Percentiles rank a stretch among this genome's conserved stretches.
Evolutionary conservation across 2,888 invertebrate species (phyloP).

Genomic region (Melanostoma scalare): DNA sequence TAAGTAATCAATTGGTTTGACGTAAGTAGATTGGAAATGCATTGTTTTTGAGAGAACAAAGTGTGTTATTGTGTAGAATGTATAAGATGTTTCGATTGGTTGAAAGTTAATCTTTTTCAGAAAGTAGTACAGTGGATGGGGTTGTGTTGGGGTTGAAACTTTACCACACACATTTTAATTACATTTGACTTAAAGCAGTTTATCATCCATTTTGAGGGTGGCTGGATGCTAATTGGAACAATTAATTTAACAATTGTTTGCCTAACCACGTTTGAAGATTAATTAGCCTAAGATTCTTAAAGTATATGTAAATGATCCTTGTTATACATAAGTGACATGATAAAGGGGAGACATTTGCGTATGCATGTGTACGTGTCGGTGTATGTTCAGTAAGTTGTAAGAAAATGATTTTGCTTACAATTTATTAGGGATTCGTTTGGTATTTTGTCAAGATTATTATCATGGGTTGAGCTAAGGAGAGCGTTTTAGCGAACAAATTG

Average conservation of each 20-base stretch:
- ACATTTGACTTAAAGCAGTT: conserved; percentile 59
- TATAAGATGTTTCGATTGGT: background rate
- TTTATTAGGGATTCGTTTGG: conserved; percentile 12
- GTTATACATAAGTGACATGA: conserved; percentile 4
- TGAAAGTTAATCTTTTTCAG: conserved; percentile 31
- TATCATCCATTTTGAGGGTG: conserved; percentile 51
- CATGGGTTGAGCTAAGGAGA: background rate
- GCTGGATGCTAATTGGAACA: conserved; percentile 61
- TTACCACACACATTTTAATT: conserved; percentile 56
- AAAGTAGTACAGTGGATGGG: background rate
- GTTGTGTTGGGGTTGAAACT: conserved; percentile 6
- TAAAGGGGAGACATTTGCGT: background rate
- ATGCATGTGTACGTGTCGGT: background rate
- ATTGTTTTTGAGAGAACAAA: background rate
- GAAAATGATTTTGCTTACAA: conserved; percentile 35
- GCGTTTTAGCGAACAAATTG: conserved; percentile 15
- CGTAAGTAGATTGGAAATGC: background rate
- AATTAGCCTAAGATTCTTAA: conserved; percentile 56
- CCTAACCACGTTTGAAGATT: conserved; percentile 52
- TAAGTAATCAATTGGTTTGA: conserved; percentile 26
- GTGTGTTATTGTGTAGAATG: background rate
- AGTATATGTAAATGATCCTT: conserved; percentile 53
- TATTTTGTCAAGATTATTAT: conserved; percentile 36
- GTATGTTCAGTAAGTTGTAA: conserved; percentile 9
- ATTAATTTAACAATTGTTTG: conserved; percentile 65